phyloP scores from a whole-genome alignment of 2,797 vertebrate genomes.

The Enteromius argenteus region DNA sequence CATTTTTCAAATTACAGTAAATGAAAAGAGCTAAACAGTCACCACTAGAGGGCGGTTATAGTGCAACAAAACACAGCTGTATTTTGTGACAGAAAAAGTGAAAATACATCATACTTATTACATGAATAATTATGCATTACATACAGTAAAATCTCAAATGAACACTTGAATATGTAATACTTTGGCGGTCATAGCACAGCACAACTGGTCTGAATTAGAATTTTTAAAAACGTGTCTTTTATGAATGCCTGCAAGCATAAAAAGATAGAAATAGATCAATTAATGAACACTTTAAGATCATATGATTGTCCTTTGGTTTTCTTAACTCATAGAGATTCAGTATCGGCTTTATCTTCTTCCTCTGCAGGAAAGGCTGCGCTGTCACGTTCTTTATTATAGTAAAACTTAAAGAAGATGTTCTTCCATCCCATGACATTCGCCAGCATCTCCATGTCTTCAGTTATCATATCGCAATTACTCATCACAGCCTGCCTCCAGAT shows the following conservation, averaged over 20 bases:
- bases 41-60: background rate
- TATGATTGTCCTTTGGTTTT: background rate
- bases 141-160: background rate
- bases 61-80: background rate
- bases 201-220: background rate
- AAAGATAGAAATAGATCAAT: background rate
- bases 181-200: background rate
- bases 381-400: slow-evolving; percentile 45
- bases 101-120: background rate
- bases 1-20: background rate
- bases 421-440: slow-evolving; percentile 76
- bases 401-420: slow-evolving; percentile 73
- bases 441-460: slow-evolving; percentile 73
- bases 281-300: background rate
- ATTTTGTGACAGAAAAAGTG: background rate
- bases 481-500: slow-evolving; percentile 78
- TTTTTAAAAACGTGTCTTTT: background rate
- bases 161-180: background rate
- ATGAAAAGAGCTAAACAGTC: background rate
- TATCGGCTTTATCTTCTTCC: slow-evolving; percentile 11
- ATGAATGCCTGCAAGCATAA: background rate
- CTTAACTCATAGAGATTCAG: background rate
- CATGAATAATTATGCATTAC: background rate
- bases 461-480: slow-evolving; percentile 65
- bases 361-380: background rate